These are phyloP conservation scores for Gonatopus flavifemur DNA, from an alignment of 1,140 invertebrate species.

Conservation along the genomic window DNA sequence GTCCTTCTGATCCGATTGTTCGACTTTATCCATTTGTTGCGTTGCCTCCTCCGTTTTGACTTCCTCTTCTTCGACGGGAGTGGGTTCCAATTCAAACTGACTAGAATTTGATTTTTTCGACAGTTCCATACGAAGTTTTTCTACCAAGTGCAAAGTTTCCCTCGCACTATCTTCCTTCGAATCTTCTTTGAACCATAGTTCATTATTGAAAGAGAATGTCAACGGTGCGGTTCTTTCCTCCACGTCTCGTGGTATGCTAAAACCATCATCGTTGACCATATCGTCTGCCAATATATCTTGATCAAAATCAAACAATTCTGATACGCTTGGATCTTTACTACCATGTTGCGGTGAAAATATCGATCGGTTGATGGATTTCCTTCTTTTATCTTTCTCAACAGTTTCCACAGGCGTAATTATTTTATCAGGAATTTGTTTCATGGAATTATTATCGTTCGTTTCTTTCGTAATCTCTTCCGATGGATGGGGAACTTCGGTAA, in stretches of 20 bases:
- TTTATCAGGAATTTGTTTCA: conserved; percentile 32
- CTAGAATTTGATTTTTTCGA: conserved; percentile 65
- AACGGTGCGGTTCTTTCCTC: conserved; percentile 63
- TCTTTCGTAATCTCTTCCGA: conserved; percentile 19
- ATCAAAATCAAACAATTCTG: conserved; percentile 68
- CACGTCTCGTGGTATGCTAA: conserved; percentile 63
- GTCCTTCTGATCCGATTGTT: conserved; percentile 11
- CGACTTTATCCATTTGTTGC: conserved; percentile 18
- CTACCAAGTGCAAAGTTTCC: conserved; percentile 77
- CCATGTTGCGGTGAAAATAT: conserved; percentile 72
- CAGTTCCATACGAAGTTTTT: conserved; percentile 71
- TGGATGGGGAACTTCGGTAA: too few relatives aligned
- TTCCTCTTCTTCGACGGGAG: conserved; percentile 36
- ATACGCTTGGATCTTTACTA: conserved; percentile 63
- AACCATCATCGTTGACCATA: conserved; percentile 64
- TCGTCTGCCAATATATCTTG: conserved; percentile 67
- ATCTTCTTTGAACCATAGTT: conserved; percentile 74
- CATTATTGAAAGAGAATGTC: conserved; percentile 66
- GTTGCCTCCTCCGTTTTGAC: conserved; percentile 29
- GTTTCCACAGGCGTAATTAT: conserved; percentile 19
- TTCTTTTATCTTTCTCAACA: conserved; percentile 44
- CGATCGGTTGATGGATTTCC: conserved; percentile 59
- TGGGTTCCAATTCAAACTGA: conserved; percentile 50
- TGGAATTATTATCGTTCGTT: conserved; percentile 19
- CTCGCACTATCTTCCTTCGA: conserved; percentile 75